Percentiles rank a stretch among this genome's conserved stretches.
These are phyloP conservation scores for Oncorhynchus mykiss DNA, from an alignment of 2,113 vertebrate species.

Conservation along the genomic window DNA sequence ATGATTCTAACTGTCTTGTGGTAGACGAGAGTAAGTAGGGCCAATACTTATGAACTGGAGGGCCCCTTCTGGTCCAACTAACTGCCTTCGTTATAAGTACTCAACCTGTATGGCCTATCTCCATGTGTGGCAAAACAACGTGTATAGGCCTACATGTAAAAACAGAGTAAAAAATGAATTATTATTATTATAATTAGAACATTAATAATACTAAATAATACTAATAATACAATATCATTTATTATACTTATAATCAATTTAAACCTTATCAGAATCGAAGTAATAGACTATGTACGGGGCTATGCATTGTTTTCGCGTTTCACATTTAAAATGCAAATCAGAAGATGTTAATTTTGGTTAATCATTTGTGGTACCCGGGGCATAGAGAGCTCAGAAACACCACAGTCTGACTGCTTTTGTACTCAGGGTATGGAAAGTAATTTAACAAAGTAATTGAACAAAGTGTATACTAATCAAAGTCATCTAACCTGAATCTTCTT, in stretches of 20 bases:
- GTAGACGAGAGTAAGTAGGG: background rate
- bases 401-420: slow-evolving; percentile 67
- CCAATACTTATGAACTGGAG: slow-evolving; percentile 17
- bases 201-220: slow-evolving; percentile 6
- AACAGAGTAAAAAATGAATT: background rate
- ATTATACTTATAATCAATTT: slow-evolving; percentile 1
- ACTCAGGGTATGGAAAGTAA: slow-evolving; percentile 74
- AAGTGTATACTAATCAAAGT: slow-evolving; percentile 74
- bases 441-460: slow-evolving; percentile 74
- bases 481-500: slow-evolving; percentile 61
- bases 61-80: slow-evolving; percentile 38
- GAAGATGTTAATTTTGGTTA: slow-evolving; percentile 74
- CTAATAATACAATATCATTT: background rate
- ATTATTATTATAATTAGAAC: background rate
- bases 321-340: slow-evolving; percentile 71
- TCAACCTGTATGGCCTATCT: background rate
- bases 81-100: background rate
- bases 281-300: background rate
- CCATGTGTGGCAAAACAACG: background rate
- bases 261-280: background rate
- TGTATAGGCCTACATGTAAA: background rate
- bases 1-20: background rate
- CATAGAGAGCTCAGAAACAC: slow-evolving; percentile 60
- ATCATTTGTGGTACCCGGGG: slow-evolving; percentile 74
- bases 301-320: slow-evolving; percentile 32